Evolutionary conservation across 2,113 vertebrate species (phyloP).

Genomic region (Dasypus novemcinctus): DNA sequence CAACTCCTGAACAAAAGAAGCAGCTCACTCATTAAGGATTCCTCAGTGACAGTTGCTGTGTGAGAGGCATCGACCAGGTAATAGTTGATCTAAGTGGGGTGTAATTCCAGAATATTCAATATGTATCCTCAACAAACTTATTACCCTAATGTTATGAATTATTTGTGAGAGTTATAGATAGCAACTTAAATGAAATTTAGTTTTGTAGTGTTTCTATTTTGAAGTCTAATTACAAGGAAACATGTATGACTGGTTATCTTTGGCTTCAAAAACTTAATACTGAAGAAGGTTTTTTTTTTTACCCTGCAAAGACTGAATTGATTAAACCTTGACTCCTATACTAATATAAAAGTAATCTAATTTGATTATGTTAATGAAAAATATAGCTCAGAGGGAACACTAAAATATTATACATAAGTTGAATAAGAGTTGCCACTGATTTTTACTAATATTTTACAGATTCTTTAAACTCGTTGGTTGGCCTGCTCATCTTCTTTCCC

Average conservation of each 20-base stretch:
- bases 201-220: neutral
- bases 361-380: neutral
- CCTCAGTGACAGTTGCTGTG: neutral
- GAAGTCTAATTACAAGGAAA: neutral
- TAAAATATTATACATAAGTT: neutral
- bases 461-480: neutral
- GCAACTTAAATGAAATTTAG: neutral
- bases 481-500: neutral
- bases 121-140: neutral
- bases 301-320: neutral
- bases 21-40: neutral
- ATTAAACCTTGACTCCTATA: neutral
- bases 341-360: neutral
- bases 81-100: neutral
- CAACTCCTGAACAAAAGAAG: neutral
- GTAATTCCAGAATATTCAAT: neutral
- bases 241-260: neutral
- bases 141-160: neutral
- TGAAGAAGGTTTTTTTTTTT: neutral
- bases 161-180: neutral
- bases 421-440: neutral
- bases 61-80: neutral
- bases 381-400: neutral
- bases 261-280: constrained; percentile 1
- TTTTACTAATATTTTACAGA: neutral